These are phyloP conservation scores for Pemphredon lugubris DNA, from an alignment of 2,888 invertebrate species.

Conservation along the genomic window DNA sequence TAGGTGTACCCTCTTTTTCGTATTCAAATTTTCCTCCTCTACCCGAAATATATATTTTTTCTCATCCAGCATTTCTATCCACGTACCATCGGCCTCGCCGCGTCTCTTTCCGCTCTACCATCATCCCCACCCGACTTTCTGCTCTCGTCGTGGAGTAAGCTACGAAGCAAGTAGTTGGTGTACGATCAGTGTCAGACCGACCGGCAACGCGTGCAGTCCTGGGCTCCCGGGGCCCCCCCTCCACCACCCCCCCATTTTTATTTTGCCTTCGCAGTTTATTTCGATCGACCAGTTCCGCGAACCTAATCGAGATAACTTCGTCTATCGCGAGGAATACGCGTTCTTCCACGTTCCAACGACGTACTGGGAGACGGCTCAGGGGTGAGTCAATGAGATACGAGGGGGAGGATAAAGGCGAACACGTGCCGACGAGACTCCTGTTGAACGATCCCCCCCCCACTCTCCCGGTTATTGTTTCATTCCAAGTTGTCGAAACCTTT, in stretches of 20 bases:
- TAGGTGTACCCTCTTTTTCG: too few relatives aligned
- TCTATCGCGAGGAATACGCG: not conserved
- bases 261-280: conserved; percentile 30
- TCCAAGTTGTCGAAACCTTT: not conserved
- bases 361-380: not conserved
- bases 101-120: conserved; percentile 35
- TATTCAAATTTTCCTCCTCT: not conserved
- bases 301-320: conserved; percentile 4
- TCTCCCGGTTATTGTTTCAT: conserved; percentile 9
- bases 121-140: conserved; percentile 40
- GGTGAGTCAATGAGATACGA: not conserved
- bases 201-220: conserved; percentile 48
- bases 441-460: conserved; percentile 12
- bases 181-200: conserved; percentile 61
- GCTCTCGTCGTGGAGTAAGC: conserved; percentile 37
- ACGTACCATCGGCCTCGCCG: conserved; percentile 9
- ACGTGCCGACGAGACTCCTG: conserved; percentile 24
- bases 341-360: not conserved
- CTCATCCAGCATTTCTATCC: conserved; percentile 12
- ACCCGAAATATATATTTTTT: conserved; percentile 9
- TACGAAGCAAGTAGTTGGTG: conserved; percentile 51
- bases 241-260: not conserved
- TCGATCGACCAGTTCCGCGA: conserved; percentile 23
- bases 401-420: conserved; percentile 3
- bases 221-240: too few relatives aligned